Conservation (phyloP, 1,140 invertebrate genomes). For the Octopus sinensis region DNA sequence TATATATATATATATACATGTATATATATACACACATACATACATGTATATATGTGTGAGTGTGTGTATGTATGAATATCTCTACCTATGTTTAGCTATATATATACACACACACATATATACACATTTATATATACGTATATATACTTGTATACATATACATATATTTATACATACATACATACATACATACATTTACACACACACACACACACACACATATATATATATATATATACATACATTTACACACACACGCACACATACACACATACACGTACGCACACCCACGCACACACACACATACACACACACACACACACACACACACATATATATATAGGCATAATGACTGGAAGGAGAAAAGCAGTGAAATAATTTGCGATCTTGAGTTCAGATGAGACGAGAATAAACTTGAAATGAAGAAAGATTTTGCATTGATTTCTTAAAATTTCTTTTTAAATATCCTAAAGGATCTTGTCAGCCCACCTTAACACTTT, state of each 20-base stretch:
- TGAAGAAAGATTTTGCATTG: too few relatives aligned
- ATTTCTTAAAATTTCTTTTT: too few relatives aligned
- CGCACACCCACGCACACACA: constrained; percentile 6
- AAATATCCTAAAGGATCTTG: too few relatives aligned
- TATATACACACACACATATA: neutral
- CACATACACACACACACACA: too few relatives aligned
- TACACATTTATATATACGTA: neutral
- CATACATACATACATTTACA: constrained; percentile 25
- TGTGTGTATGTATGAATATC: neutral
- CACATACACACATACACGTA: constrained; percentile 9
- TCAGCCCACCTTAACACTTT: too few relatives aligned
- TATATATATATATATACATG: neutral
- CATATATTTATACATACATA: constrained; percentile 24
- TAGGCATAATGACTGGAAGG: too few relatives aligned
- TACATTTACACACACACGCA: constrained; percentile 8
- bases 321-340: too few relatives aligned
- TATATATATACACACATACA: neutral
- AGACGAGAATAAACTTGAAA: too few relatives aligned
- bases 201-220: constrained; percentile 20
- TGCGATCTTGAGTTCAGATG: too few relatives aligned
- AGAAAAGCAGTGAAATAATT: too few relatives aligned
- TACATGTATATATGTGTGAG: constrained; percentile 14
- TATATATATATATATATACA: neutral
- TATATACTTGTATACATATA: neutral
- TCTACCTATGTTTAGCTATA: neutral